Conservation (phyloP, 2,113 vertebrate genomes). For the Trichomycterus rosablanca region DNA sequence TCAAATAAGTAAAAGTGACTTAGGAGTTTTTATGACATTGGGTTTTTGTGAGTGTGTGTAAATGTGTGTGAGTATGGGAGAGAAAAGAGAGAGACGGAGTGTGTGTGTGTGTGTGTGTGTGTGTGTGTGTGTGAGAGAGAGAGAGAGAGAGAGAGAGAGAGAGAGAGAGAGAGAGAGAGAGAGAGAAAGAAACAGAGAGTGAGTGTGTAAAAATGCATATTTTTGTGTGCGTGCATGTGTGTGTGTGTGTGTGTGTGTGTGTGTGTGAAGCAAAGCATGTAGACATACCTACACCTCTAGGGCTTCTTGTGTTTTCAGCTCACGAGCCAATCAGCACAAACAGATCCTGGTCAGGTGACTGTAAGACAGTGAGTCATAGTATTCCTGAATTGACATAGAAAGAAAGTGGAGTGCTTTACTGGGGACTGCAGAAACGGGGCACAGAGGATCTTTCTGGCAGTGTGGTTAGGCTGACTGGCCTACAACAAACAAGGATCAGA, state of each 20-base stretch:
- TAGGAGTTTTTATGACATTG: too few relatives aligned
- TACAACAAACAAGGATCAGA: neutral
- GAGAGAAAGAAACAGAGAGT: too few relatives aligned
- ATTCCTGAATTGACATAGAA: slow-evolving; percentile 11
- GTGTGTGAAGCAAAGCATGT: neutral
- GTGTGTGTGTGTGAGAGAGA: too few relatives aligned
- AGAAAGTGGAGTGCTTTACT: neutral
- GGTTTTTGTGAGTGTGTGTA: too few relatives aligned
- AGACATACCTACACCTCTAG: slow-evolving; percentile 15
- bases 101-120: too few relatives aligned
- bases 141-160: too few relatives aligned
- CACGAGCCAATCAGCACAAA: slow-evolving; percentile 12
- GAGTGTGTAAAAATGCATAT: neutral
- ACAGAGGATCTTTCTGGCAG: neutral
- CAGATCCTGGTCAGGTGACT: slow-evolving; percentile 17
- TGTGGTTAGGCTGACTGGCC: neutral
- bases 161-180: too few relatives aligned
- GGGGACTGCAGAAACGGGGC: neutral
- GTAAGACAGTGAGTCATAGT: slow-evolving; percentile 11
- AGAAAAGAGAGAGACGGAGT: too few relatives aligned
- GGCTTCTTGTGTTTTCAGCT: neutral
- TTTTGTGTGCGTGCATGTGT: neutral
- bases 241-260: slow-evolving; percentile 1
- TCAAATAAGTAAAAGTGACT: too few relatives aligned
- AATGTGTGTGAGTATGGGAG: too few relatives aligned